These are phyloP conservation scores for Bombyx mori DNA, from an alignment of 1,140 invertebrate species.

Conservation along the genomic window DNA sequence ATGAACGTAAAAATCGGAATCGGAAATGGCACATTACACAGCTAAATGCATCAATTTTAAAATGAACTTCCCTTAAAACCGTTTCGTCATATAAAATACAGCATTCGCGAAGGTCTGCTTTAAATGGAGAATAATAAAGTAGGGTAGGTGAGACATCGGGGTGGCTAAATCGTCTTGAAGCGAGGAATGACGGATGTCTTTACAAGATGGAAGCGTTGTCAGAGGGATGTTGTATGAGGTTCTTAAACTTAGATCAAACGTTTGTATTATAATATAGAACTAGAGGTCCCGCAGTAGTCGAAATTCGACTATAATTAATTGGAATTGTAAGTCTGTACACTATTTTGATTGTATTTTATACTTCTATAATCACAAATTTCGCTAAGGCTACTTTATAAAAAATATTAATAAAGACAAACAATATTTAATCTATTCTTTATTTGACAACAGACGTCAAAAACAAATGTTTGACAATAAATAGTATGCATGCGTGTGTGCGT, in stretches of 20 bases:
- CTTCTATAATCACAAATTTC: no score
- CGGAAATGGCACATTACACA: slow-evolving; percentile 58
- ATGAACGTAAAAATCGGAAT: slow-evolving; percentile 28
- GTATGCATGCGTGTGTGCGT: no score
- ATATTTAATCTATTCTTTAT: no score
- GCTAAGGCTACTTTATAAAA: no score
- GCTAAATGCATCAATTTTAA: slow-evolving; percentile 21
- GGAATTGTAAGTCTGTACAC: no score
- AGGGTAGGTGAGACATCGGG: slow-evolving; percentile 37
- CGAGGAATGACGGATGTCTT: slow-evolving; percentile 62
- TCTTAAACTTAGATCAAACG: slow-evolving; percentile 27
- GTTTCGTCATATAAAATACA: background rate
- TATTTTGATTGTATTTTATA: no score
- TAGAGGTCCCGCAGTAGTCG: no score
- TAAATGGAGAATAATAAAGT: slow-evolving; percentile 28
- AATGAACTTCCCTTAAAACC: slow-evolving; percentile 8
- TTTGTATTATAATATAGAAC: no score
- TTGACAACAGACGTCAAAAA: no score
- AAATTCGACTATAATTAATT: no score
- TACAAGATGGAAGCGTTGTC: slow-evolving; percentile 57
- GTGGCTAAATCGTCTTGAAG: slow-evolving; percentile 34
- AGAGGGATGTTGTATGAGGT: slow-evolving; percentile 23
- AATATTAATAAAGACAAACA: no score
- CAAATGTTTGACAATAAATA: no score
- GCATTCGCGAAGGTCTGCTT: slow-evolving; percentile 15